Evolutionary conservation across 2,797 vertebrate genomes (phyloP).

Genomic region (Poeciliopsis turneri): DNA sequence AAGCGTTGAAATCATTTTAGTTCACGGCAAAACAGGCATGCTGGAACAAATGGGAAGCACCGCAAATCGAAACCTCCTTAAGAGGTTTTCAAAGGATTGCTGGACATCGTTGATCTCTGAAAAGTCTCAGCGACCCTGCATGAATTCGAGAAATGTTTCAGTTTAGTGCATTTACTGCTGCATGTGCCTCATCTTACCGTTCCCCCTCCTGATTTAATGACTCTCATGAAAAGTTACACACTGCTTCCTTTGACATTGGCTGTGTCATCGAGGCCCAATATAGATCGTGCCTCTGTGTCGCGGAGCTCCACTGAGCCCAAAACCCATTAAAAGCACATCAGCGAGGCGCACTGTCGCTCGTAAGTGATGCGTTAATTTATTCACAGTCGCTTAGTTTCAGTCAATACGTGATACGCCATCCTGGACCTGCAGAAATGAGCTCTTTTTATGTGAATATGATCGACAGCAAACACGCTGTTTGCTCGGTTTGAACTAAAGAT

Average conservation of each 20-base stretch:
- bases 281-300: not conserved
- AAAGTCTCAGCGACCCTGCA: not conserved
- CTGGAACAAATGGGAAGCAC: conserved; percentile 3
- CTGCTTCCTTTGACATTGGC: not conserved
- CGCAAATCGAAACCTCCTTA: not conserved
- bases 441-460: not conserved
- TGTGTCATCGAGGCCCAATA: not conserved
- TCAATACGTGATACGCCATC: not conserved
- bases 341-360: not conserved
- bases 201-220: not conserved
- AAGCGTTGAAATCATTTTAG: conserved; percentile 21
- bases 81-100: not conserved
- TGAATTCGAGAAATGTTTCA: not conserved
- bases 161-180: not conserved
- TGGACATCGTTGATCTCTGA: not conserved
- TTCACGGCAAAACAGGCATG: not conserved
- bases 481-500: not conserved
- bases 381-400: not conserved
- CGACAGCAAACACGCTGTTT: not conserved
- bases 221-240: conserved; percentile 2
- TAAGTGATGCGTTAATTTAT: not conserved
- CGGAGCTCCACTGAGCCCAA: not conserved
- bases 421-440: not conserved
- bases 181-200: not conserved
- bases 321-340: conserved; percentile 21